Conservation (phyloP, 2,797 vertebrate genomes). For the Fundulus diaphanus region DNA sequence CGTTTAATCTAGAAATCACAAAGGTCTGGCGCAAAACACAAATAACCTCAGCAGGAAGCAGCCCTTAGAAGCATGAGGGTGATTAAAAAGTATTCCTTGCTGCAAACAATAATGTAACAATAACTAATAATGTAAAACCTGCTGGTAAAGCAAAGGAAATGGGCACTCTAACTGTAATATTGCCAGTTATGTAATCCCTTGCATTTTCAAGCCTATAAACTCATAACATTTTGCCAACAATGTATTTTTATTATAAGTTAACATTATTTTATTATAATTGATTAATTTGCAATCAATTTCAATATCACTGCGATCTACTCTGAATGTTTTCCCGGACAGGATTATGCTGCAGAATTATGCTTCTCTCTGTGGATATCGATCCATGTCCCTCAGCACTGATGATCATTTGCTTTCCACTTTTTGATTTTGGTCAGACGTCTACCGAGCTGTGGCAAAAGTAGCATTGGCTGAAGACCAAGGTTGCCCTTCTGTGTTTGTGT, state of each 20-base stretch:
- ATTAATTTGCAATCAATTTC: not conserved
- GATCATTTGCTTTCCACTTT: not conserved
- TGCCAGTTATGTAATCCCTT: too few relatives aligned
- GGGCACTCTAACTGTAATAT: too few relatives aligned
- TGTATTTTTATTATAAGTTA: too few relatives aligned
- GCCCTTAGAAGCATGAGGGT: not conserved
- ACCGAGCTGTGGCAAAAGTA: conserved; percentile 1
- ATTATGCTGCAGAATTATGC: not conserved
- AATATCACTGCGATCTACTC: not conserved
- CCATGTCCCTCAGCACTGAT: not conserved
- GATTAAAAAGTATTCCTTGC: not conserved
- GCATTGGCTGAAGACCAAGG: not conserved
- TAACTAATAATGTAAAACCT: too few relatives aligned
- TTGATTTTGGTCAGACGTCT: conserved; percentile 8
- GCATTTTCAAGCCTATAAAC: too few relatives aligned
- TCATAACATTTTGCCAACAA: not conserved
- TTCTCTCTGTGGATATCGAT: not conserved
- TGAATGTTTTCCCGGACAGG: not conserved
- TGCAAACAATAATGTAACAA: not conserved
- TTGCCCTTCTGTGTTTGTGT: not conserved
- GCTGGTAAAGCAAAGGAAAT: too few relatives aligned
- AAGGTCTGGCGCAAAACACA: not conserved
- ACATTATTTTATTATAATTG: too few relatives aligned
- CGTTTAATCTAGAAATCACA: not conserved
- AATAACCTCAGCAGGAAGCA: not conserved